A percentile compares a stretch with the other conserved stretches of the same genome.
Evolutionary conservation across 2,888 invertebrate species (phyloP).

Genomic region (Salticus scenicus): DNA sequence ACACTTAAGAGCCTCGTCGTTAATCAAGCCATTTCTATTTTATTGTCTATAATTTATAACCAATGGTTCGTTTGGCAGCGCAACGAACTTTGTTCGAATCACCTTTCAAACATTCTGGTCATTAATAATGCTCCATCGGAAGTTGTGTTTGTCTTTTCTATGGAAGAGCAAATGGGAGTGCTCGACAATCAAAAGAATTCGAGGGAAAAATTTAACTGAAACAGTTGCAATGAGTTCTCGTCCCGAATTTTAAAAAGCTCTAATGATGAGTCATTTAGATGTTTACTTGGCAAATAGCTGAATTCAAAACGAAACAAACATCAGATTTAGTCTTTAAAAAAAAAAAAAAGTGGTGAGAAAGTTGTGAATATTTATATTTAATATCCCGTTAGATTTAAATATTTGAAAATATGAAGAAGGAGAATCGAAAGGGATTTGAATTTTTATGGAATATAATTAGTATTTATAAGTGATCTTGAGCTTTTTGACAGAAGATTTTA

Average conservation of each 20-base stretch:
- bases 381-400: too few species aligned
- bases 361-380: too few species aligned
- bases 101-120: slow-evolving; percentile 4
- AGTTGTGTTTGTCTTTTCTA: slow-evolving; percentile 6
- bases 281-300: not conserved
- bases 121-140: slow-evolving; percentile 4
- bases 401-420: too few species aligned
- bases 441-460: too few species aligned
- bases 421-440: too few species aligned
- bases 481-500: too few species aligned
- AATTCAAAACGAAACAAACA: not conserved
- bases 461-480: too few species aligned
- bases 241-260: not conserved
- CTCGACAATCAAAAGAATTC: not conserved
- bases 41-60: slow-evolving; percentile 17
- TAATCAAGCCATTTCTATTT: slow-evolving; percentile 3
- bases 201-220: not conserved
- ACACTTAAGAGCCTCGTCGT: not conserved
- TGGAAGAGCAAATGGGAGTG: not conserved
- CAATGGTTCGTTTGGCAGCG: slow-evolving; percentile 12
- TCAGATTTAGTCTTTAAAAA: too few species aligned
- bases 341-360: too few species aligned
- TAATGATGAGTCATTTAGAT: not conserved
- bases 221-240: not conserved
- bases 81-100: slow-evolving; percentile 9